These are phyloP conservation scores for Lycodopsis pacificus DNA, from an alignment of 2,797 vertebrate species.

Conservation along the genomic window DNA sequence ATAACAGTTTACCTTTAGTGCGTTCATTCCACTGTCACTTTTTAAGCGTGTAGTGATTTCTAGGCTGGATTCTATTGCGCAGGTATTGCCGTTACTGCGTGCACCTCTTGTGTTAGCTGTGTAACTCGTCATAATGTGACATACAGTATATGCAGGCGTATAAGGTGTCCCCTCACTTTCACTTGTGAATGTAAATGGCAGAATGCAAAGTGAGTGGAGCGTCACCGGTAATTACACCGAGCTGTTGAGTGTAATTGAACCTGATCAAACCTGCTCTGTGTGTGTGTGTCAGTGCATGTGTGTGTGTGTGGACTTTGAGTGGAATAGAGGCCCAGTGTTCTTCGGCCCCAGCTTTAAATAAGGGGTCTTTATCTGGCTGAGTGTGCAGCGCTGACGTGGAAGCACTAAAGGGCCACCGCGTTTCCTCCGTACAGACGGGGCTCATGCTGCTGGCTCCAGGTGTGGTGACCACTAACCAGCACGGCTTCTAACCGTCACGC, in stretches of 20 bases:
- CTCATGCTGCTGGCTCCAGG: slow-evolving; percentile 67
- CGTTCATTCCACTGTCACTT: not conserved
- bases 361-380: slow-evolving; percentile 74
- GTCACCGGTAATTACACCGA: slow-evolving; percentile 72
- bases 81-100: not conserved
- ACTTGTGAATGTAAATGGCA: slow-evolving; percentile 67
- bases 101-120: not conserved
- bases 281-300: not conserved
- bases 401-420: slow-evolving; percentile 62
- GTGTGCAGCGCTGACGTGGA: slow-evolving; percentile 60
- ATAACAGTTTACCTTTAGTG: not conserved
- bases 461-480: slow-evolving; percentile 71
- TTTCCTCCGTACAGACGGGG: slow-evolving; percentile 65
- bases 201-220: slow-evolving; percentile 65
- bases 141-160: not conserved
- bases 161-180: slow-evolving; percentile 26
- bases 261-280: slow-evolving; percentile 73
- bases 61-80: not conserved
- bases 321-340: slow-evolving; percentile 82
- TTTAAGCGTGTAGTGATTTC: not conserved
- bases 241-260: slow-evolving; percentile 66
- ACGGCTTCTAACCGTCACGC: slow-evolving; percentile 69
- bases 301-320: slow-evolving; percentile 38
- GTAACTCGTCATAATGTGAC: slow-evolving; percentile 2
- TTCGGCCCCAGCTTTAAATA: slow-evolving; percentile 67